Evolutionary conservation across 2,113 vertebrate species (phyloP), one percentile per base, ranked within the genome.

Genomic region (Prionailurus viverrinus): DNA sequence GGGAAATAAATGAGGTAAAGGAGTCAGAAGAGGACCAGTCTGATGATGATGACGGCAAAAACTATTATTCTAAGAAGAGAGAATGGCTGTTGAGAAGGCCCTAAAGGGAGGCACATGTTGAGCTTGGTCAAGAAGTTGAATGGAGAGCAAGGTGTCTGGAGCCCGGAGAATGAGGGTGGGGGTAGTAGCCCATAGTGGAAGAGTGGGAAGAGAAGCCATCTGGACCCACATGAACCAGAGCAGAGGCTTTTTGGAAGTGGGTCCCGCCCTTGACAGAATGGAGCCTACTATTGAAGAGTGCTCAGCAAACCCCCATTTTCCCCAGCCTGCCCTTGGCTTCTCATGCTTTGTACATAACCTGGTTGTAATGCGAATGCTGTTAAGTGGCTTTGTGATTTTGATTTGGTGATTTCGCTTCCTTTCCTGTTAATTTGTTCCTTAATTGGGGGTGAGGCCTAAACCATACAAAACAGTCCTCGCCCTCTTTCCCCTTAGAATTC

Each of bases 41-140:
- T 25, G 78, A 58, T 66, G 45, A 15, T 9, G 4, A 45, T 2
- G 41, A 14, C 2, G 29, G 10, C 23, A 3, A 2, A 41, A 4
- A 65, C 23, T 33, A 2, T 55, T 36, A 36, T 55, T 96, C 41
- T 71, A 36, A 18, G 27, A 55, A 68, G 21, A 87, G 23, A 16
- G 31, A 36, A 33, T 2, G 15, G 0, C 3, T 13, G 11, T 5
- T 68, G 9, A 1, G 7, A 55, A 58, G 13, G 4, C 15, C 48
- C 21, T 36, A 11, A 61, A 3, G 5, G 41, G n/a, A 53, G 14
- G 33, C 29, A 7, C 55, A n/a, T 9, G 7, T 16, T 13, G 31
- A 58, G 9, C 8, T 33, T 83, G 45, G 58, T 55, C 10, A 66
- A 91, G 41, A 86, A 89, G 13, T 8, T 39, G 19, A 76, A 78